Base-by-base conservation (phyloP, 1,140 invertebrate genomes). In the Drepana arcuata region DNA sequence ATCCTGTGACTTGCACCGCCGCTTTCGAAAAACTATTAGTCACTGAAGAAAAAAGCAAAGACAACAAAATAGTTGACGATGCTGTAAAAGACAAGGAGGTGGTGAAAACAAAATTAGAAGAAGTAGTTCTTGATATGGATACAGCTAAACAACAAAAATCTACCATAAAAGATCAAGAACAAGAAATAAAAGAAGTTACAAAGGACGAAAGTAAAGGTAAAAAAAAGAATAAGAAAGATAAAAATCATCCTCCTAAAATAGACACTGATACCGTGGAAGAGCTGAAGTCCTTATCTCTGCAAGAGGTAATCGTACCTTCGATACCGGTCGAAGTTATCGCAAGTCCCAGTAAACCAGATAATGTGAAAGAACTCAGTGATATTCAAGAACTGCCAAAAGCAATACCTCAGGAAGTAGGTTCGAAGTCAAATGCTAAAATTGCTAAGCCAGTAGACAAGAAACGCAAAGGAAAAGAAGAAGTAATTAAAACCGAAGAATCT, bases 401-500 rank as follows among this genome's bases (percentile, higher is more conserved):
- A n/a, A 7, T 9, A 27, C 13, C 7, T 15, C 14, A 27, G 26
- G 45, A 60, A 39, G 16, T 11, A 10, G 40, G 9, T 26, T 34
- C 34, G 25, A 72, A 68, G 50, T 31, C 41, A 4, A 74, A 72
- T 52, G 55, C 68, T 15, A 69, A 54, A 63, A 70, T 74, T 16
- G 56, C 49, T n/a, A 79, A 77, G 41, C 62, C 71, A 11, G 70
- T 74, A n/a, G 60, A 70, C 33, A 74, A 67, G 39, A 73, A 69
- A 41, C 43, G 34, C 3, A 68, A 66, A 45, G 47, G 26, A 10
- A 67, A 61, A 41, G 29, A 29, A 34, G 50, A 59, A 11, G 5
- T 24, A 34, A n/a, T 14, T 16, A 23, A 26, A 5, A 9, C 2
- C n/a, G n/a, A 11, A n/a, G n/a, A n/a, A n/a, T n/a, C n/a, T n/a